phyloP scores from a whole-genome alignment of 37 sponge, comb jelly and placozoan species.

The Chondrilla cf. caribensis region DNA sequence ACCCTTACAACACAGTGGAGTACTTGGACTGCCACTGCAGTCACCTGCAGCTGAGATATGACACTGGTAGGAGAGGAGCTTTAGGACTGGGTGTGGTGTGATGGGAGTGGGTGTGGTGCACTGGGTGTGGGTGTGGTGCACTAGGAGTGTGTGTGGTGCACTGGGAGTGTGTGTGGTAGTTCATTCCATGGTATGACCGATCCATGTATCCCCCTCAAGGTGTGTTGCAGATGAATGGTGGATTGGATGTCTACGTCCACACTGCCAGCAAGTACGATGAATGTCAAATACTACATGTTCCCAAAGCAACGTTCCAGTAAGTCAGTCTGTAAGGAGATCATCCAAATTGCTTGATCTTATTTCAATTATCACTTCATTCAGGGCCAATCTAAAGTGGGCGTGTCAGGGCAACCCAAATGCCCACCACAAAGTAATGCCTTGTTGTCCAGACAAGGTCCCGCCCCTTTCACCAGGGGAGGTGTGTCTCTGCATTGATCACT shows the following conservation, averaged over 20 bases:
- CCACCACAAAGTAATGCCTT: slow-evolving; percentile 74
- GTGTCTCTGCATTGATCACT: background rate
- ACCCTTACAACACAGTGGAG: slow-evolving; percentile 85
- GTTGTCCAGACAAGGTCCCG: slow-evolving; percentile 76
- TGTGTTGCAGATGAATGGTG: slow-evolving; percentile 55
- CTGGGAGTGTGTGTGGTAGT: background rate
- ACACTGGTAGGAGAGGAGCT: slow-evolving; percentile 24
- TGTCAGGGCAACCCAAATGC: slow-evolving; percentile 50
- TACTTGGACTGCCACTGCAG: slow-evolving; percentile 58
- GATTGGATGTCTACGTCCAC: slow-evolving; percentile 57
- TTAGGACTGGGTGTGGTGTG: slow-evolving; percentile 36
- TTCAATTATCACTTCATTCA: background rate
- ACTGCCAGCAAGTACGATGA: slow-evolving; percentile 95
- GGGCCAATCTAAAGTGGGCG: slow-evolving; percentile 43
- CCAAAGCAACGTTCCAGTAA: slow-evolving; percentile 26
- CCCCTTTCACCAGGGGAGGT: slow-evolving; percentile 43
- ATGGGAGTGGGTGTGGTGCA: slow-evolving; percentile 4
- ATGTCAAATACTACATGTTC: slow-evolving; percentile 68
- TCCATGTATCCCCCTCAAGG: no score
- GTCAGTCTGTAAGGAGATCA: background rate
- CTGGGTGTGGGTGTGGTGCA: slow-evolving; percentile 3
- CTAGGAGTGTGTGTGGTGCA: background rate
- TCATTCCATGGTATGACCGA: background rate
- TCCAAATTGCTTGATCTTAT: background rate
- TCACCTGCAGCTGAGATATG: slow-evolving; percentile 14